Evolutionary conservation across 2,113 vertebrate species (phyloP).

Genomic region (Cheirogaleus medius): DNA sequence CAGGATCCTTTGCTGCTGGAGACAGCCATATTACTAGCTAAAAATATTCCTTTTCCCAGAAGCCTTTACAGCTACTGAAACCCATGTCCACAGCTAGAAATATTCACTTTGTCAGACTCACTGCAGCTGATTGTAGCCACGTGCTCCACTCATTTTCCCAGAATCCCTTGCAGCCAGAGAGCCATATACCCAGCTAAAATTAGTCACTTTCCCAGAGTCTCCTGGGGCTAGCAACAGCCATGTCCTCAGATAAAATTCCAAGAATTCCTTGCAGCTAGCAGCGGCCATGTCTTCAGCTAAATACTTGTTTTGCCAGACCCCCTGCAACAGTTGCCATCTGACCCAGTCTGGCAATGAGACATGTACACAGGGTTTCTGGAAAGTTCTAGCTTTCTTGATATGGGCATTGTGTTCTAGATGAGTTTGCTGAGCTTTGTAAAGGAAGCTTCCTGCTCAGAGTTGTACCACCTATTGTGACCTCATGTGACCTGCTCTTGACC

Average conservation of each 20-base stretch:
- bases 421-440: neutral
- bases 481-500: neutral
- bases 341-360: neutral
- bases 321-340: neutral
- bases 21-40: neutral
- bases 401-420: rapidly evolving
- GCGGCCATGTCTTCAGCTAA: neutral
- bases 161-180: neutral
- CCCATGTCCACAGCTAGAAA: neutral
- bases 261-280: neutral
- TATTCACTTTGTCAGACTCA: neutral
- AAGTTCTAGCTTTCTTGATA: neutral
- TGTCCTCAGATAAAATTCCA: neutral
- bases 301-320: conserved; percentile 45
- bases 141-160: neutral
- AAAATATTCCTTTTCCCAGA: conserved; percentile 2
- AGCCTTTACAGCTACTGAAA: neutral
- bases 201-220: conserved; percentile 15
- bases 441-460: neutral
- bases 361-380: neutral
- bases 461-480: neutral
- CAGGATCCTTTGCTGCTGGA: neutral
- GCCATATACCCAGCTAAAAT: conserved; percentile 10
- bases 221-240: neutral
- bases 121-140: neutral